A percentile compares a stretch with the other conserved stretches of the same genome.
phyloP scores from a whole-genome alignment of 1,140 invertebrate species.

The Sycobia sp. region DNA sequence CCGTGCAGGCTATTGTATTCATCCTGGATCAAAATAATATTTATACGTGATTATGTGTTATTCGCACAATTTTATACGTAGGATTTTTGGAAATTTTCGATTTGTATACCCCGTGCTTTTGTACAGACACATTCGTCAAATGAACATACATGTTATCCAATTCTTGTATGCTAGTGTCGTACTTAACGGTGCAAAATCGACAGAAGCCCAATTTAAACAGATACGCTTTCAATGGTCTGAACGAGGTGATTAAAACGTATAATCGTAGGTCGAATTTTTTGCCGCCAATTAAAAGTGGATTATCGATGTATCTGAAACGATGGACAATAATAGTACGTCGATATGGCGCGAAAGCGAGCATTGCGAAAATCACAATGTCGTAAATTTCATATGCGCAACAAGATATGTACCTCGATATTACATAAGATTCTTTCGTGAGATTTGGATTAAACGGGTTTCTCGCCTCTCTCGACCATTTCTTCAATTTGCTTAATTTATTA shows the following conservation, averaged over 20 bases:
- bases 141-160: constrained; percentile 87
- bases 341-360: no score
- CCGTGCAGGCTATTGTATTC: constrained; percentile 95
- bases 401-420: constrained; percentile 73
- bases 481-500: constrained; percentile 86
- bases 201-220: constrained; percentile 81
- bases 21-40: constrained; percentile 64
- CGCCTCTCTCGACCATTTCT: constrained; percentile 84
- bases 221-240: constrained; percentile 80
- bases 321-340: no score
- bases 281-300: constrained; percentile 85
- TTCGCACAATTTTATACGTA: background rate
- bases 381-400: no score
- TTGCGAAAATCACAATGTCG: no score
- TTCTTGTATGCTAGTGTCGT: constrained; percentile 72
- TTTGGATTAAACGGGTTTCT: constrained; percentile 84
- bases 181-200: constrained; percentile 84
- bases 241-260: constrained; percentile 86
- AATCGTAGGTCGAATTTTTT: constrained; percentile 88
- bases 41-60: background rate
- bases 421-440: constrained; percentile 84
- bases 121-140: constrained; percentile 86
- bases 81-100: background rate
- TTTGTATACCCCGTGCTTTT: constrained; percentile 78
- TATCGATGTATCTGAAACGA: constrained; percentile 74